A percentile compares a stretch with the other conserved stretches of the same genome.
phyloP scores from a whole-genome alignment of 1,140 invertebrate species.

The Achatina immaculata region DNA sequence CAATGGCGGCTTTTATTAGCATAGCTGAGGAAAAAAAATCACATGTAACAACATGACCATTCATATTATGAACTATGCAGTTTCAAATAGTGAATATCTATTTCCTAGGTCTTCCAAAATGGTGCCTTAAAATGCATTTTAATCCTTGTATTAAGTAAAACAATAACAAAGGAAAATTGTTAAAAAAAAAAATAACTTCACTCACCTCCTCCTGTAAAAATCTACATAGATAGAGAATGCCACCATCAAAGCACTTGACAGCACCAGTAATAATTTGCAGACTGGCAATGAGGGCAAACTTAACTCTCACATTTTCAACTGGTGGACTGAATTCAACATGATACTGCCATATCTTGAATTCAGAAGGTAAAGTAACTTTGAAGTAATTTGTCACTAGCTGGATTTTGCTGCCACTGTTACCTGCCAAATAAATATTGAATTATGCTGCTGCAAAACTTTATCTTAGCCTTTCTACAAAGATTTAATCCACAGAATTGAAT shows the following conservation, averaged over 20 bases:
- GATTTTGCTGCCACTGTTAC: neutral
- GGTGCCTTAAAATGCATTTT: too few species aligned
- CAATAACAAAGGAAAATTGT: too few species aligned
- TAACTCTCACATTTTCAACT: conserved; percentile 19
- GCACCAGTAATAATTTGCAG: neutral
- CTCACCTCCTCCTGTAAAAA: conserved; percentile 24
- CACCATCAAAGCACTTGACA: conserved; percentile 27
- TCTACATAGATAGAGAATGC: conserved; percentile 11
- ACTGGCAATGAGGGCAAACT: conserved; percentile 9
- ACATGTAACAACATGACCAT: too few species aligned
- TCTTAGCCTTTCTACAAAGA: too few species aligned
- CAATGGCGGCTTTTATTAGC: neutral
- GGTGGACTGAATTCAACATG: conserved; percentile 27
- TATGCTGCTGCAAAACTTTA: too few species aligned
- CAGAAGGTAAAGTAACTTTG: neutral
- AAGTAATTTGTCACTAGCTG: conserved; percentile 13
- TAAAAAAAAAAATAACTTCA: conserved; percentile 7
- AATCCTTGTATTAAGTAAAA: too few species aligned
- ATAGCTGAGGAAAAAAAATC: conserved; percentile 2
- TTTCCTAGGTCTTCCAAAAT: too few species aligned
- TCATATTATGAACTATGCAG: too few species aligned
- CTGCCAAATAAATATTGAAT: too few species aligned
- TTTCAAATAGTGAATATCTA: too few species aligned
- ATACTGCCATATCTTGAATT: conserved; percentile 24
- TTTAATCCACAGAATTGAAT: too few species aligned